phyloP scores from a whole-genome alignment of 1,140 invertebrate species.

The Aplysia californica region DNA sequence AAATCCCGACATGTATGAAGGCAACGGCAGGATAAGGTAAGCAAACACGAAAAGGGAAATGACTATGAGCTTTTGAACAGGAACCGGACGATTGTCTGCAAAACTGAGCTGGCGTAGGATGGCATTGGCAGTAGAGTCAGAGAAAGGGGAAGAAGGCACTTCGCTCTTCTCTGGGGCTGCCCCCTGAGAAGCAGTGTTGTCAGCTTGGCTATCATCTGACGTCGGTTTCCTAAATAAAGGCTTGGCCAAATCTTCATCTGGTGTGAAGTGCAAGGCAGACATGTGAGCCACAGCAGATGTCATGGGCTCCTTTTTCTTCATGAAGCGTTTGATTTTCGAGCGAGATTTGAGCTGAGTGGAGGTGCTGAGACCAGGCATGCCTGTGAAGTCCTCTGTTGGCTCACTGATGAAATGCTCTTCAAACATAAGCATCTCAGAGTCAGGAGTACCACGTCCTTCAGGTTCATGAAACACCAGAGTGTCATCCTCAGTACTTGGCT shows the following conservation, averaged over 20 bases:
- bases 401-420: conserved; percentile 37
- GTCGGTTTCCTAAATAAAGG: no score
- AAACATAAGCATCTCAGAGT: conserved; percentile 33
- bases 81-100: conserved; percentile 31
- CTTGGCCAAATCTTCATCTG: conserved; percentile 29
- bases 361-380: conserved; percentile 19
- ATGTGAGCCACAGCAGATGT: conserved; percentile 36
- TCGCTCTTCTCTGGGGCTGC: neutral
- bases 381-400: conserved; percentile 44
- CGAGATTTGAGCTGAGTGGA: conserved; percentile 15
- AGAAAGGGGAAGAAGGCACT: neutral
- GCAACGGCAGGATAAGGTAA: conserved; percentile 58
- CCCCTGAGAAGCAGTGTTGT: no score
- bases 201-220: no score
- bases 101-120: neutral
- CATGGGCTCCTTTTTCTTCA: conserved; percentile 31
- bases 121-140: neutral
- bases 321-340: conserved; percentile 30
- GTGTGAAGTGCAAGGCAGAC: conserved; percentile 37
- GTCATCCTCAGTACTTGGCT: neutral
- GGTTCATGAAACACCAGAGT: conserved; percentile 5
- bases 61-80: conserved; percentile 38
- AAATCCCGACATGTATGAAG: conserved; percentile 60
- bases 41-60: conserved; percentile 43
- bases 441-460: neutral